A percentile compares a stretch with the other conserved stretches of the same genome.
These are phyloP conservation scores for Erebia ligea DNA, from an alignment of 2,888 invertebrate species.

Conservation along the genomic window DNA sequence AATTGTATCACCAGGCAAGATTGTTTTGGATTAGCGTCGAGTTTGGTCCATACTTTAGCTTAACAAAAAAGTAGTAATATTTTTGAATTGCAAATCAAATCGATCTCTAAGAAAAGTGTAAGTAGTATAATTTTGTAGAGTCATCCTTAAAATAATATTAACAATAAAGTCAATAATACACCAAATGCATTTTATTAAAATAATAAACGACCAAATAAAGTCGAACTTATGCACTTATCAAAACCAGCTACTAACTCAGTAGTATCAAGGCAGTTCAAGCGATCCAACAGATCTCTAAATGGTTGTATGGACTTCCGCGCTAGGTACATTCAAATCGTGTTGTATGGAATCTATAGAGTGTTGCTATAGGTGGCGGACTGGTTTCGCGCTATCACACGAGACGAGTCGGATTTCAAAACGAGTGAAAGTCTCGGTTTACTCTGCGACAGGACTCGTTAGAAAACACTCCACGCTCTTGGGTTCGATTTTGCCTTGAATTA, in stretches of 20 bases:
- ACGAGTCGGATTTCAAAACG: conserved; percentile 7
- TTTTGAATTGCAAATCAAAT: too few species aligned
- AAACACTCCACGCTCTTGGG: background rate
- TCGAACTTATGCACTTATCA: too few species aligned
- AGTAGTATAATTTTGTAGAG: too few species aligned
- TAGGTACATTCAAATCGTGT: conserved; percentile 11
- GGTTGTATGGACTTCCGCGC: conserved; percentile 5
- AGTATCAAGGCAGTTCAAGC: background rate
- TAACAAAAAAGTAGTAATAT: too few species aligned
- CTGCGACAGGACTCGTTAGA: conserved; percentile 10
- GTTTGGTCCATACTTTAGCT: too few species aligned
- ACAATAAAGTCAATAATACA: too few species aligned
- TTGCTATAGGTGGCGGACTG: background rate
- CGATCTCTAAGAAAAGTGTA: too few species aligned
- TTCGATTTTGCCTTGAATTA: background rate
- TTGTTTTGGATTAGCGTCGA: background rate
- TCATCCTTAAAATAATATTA: too few species aligned
- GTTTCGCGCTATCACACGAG: background rate
- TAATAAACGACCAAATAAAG: too few species aligned
- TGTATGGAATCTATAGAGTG: background rate
- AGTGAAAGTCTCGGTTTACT: conserved; percentile 17
- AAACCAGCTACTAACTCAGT: background rate
- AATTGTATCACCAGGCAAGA: background rate
- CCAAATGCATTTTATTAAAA: too few species aligned
- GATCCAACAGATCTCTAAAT: background rate